Evolutionary conservation across 1,140 invertebrate species (phyloP), one percentile per base, ranked within the genome.

Genomic region (Cyclina sinensis): DNA sequence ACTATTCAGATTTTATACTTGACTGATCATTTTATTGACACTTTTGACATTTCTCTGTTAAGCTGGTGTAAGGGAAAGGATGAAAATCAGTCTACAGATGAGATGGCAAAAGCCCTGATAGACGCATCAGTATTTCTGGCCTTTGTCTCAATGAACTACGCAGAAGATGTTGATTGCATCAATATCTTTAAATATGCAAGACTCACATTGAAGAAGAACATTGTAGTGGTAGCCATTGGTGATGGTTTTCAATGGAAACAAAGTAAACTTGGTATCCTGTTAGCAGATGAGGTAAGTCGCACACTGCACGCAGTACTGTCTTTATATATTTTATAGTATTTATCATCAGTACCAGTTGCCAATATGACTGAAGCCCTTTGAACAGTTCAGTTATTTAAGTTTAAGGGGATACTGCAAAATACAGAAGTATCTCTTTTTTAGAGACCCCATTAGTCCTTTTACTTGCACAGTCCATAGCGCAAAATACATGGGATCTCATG

Each of bases 121-220:
- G 93, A 94, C 70, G 90, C 92, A 32, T 90, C 90, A 21, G 84
- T 94, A 14, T 93, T 95, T 87, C 35, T 95, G n/a, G 94, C 92
- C 12, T 93, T 94, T 76, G 92, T 95, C 21, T 94, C 94, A 11
- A 92, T 92, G 51, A 91, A 91, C 48, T 95, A 93, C 86, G 92
- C 93, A 0, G 79, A 91, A 30, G 92, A 95, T 59, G 88, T 92
- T 30, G 73, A 57, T 0, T 95, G 94, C 87, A 92, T 92, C 70
- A 92, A 94, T 54, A 88, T 95, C 24, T 95, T 94, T 62, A 94
- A 94, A 87, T 94, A 93, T 88, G 94, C 94, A 18, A 90, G 92
- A 30, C 80, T 91, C 16, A 94, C 91, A 7, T 88, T 95, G 78
- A 90, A 91, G 48, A 95, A 95, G 51, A 92, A 91, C 16, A 91